Conservation (phyloP, 2,797 vertebrate genomes). For the Champsocephalus gunnari region DNA sequence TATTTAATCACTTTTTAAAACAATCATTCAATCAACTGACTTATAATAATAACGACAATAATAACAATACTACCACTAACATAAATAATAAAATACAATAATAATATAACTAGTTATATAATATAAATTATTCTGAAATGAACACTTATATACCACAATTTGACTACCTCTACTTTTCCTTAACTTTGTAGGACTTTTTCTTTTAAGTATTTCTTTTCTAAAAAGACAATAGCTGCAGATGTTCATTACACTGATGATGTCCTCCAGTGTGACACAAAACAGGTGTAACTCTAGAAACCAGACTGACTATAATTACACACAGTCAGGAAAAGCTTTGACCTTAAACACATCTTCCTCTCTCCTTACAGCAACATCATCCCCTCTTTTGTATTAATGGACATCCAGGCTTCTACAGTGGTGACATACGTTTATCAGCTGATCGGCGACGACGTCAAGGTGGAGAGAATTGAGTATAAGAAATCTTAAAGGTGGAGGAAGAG, state of each 20-base stretch:
- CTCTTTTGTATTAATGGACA: conserved; percentile 99
- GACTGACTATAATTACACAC: background rate
- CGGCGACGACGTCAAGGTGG: conserved; percentile 98
- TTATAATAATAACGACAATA: background rate
- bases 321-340: background rate
- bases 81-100: background rate
- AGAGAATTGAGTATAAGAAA: conserved; percentile 99
- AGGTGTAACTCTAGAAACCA: background rate
- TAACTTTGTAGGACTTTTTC: no score
- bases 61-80: background rate
- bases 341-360: conserved; percentile 18
- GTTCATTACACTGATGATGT: background rate
- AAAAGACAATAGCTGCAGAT: background rate
- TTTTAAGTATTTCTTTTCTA: background rate
- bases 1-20: no score
- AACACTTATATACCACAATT: no score
- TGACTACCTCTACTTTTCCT: no score
- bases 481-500: conserved; percentile 80
- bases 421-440: conserved; percentile 99
- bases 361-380: conserved; percentile 95
- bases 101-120: no score
- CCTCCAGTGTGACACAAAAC: background rate
- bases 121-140: no score
- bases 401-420: conserved; percentile 98
- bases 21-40: no score